Evolutionary conservation across 2,888 invertebrate species (phyloP).

Genomic region (Ellobium chinense): DNA sequence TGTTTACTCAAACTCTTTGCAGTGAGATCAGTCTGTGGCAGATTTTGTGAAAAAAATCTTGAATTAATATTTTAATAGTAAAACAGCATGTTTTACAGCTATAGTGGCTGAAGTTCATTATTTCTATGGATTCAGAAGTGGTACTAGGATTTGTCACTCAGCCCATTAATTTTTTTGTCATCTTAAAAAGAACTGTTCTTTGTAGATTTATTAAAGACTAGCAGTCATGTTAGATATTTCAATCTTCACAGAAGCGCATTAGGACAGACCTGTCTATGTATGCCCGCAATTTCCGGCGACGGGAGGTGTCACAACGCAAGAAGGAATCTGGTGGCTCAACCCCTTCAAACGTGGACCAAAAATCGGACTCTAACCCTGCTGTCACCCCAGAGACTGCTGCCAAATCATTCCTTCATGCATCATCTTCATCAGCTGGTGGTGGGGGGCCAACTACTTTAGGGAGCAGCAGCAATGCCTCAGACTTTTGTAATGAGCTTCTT

Average conservation of each 20-base stretch:
- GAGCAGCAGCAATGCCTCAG: constrained; percentile 30
- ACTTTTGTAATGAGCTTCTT: constrained; percentile 51
- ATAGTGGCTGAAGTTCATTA: too few relatives aligned
- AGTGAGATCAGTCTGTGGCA: too few relatives aligned
- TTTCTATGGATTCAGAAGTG: too few relatives aligned
- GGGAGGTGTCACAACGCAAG: constrained; percentile 46
- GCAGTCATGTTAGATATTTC: not conserved
- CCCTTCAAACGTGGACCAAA: constrained; percentile 2
- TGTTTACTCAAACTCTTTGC: too few relatives aligned
- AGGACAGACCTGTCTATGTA: constrained; percentile 51
- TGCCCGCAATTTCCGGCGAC: constrained; percentile 49
- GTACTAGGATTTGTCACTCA: too few relatives aligned
- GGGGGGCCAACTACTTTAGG: not conserved
- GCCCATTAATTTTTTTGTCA: too few relatives aligned
- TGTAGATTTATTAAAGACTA: not conserved
- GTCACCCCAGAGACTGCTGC: not conserved
- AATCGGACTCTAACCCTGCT: not conserved
- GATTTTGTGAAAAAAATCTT: too few relatives aligned
- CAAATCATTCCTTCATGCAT: constrained; percentile 11
- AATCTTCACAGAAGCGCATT: constrained; percentile 46
- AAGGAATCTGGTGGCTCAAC: constrained; percentile 19
- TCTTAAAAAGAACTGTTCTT: too few relatives aligned
- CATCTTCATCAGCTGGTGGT: constrained; percentile 24
- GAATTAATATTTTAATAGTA: too few relatives aligned
- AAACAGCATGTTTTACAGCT: too few relatives aligned